A percentile compares a stretch with the other conserved stretches of the same genome.
phyloP scores from a whole-genome alignment of 37 sponge, comb jelly and placozoan genomes.

The Halichondria panicea region DNA sequence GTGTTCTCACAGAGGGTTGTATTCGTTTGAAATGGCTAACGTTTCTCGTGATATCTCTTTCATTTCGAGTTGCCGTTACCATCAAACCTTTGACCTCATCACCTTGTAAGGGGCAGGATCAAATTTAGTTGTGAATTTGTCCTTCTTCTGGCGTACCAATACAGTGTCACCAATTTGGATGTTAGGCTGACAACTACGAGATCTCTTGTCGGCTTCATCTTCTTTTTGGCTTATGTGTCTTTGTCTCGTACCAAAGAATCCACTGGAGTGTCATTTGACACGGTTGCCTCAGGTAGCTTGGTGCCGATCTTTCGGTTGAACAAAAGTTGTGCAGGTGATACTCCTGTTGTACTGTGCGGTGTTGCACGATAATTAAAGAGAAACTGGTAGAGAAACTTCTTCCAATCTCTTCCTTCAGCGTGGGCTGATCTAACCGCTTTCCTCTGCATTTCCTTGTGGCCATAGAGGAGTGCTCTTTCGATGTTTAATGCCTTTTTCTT shows the following conservation, averaged over 20 bases:
- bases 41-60: slow-evolving; percentile 42
- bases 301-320: slow-evolving; percentile 23
- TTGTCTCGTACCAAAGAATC: slow-evolving; percentile 10
- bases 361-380: slow-evolving; percentile 47
- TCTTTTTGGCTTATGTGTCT: slow-evolving; percentile 23
- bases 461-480: slow-evolving; percentile 30
- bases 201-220: slow-evolving; percentile 25
- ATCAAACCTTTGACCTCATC: slow-evolving; percentile 26
- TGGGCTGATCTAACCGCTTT: slow-evolving; percentile 38
- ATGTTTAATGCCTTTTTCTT: slow-evolving; percentile 34
- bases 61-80: slow-evolving; percentile 40
- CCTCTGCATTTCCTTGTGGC: slow-evolving; percentile 53
- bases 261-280: neutral
- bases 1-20: neutral
- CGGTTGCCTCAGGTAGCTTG: slow-evolving; percentile 28
- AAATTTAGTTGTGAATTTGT: slow-evolving; percentile 43
- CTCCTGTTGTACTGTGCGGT: slow-evolving; percentile 33
- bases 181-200: neutral
- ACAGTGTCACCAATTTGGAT: slow-evolving; percentile 42
- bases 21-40: slow-evolving; percentile 18
- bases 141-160: slow-evolving; percentile 20
- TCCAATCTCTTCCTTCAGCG: slow-evolving; percentile 43
- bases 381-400: slow-evolving; percentile 28
- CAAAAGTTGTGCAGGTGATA: slow-evolving; percentile 17
- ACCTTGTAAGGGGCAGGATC: slow-evolving; percentile 41